Base-by-base conservation (phyloP, 1,140 invertebrate genomes). In the Apocrypta bakeri region DNA sequence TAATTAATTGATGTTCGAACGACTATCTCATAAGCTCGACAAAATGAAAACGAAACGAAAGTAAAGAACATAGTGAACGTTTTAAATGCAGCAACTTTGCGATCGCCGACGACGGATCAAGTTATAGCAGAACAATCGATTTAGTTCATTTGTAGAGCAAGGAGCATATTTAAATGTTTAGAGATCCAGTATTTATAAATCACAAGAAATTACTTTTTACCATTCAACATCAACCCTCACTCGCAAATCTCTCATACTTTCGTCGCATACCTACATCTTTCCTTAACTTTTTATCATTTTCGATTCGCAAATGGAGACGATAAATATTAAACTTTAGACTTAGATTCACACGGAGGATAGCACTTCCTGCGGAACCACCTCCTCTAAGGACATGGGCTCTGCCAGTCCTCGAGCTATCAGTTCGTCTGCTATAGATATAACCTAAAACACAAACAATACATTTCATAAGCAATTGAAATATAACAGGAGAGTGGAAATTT, bases 351-450 rank as follows among this genome's bases (percentile, higher is more conserved):
- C 48, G n/a, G 56, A 74, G 61, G 85, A 72, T 81, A 84, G 77
- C n/a, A 31, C 61, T 77, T 87, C 85, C 42, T 88, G 86, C 25
- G 86, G 80, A 29, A 85, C 31, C 79, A 86, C 83, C 69, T 88
- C 85, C 40, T 91, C 89, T 61, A 89, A 85, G 33, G 85, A 42
- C 33, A 87, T 64, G 6, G 79, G 79, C 33, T 91, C 88, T 7
- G 91, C 91, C 7, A 84, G 86, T 27, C 88, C 88, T 78, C 90
- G 88, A 0, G 85, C 84, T 86, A 91, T 37, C 83, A 92, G 87
- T 88, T 92, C 91, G 4, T 92, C 88, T n/a, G 90, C 89, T 29
- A 92, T 72, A 7, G 91, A 92, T 87, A 92, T 89, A 11, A 90
- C 85, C 91, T 92, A 79, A 0, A 85, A 86, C 25, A 74, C 3